Evolutionary conservation across 2,888 invertebrate genomes (phyloP).

Genomic region (Incurvaria masculella): DNA sequence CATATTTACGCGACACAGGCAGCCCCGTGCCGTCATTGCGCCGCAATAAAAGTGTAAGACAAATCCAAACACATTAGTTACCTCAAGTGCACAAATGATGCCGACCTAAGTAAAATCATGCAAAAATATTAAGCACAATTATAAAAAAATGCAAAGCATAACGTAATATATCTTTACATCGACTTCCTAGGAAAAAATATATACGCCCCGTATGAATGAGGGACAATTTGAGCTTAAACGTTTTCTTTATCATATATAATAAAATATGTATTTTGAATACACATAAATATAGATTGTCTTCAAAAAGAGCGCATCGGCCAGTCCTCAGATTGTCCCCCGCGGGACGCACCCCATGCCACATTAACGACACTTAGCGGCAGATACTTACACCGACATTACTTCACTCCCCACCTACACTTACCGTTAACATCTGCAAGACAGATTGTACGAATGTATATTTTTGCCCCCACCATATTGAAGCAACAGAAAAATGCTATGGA

Average conservation of each 20-base stretch:
- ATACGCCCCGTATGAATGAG: too few species aligned
- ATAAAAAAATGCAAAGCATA: background rate
- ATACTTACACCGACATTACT: background rate
- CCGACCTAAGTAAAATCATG: background rate
- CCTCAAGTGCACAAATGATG: background rate
- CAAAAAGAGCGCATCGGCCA: too few species aligned
- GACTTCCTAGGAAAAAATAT: background rate
- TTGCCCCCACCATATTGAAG: slow-evolving; percentile 40
- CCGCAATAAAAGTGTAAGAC: background rate
- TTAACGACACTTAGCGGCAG: background rate
- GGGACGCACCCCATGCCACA: background rate
- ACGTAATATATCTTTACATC: background rate
- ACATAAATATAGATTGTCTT: too few species aligned
- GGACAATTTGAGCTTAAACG: too few species aligned
- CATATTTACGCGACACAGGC: background rate
- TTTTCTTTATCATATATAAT: too few species aligned
- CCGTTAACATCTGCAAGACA: slow-evolving; percentile 58
- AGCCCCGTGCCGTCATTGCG: too few species aligned
- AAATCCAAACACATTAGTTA: background rate
- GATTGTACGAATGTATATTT: slow-evolving; percentile 10
- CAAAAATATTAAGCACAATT: background rate
- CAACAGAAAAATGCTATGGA: slow-evolving; percentile 45
- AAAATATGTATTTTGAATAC: too few species aligned
- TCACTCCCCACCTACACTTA: slow-evolving; percentile 41
- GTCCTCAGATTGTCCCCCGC: too few species aligned